Evolutionary conservation across 1,140 invertebrate genomes (phyloP), one percentile per base, ranked within the genome.

Genomic region (Bombus sibiricus): DNA sequence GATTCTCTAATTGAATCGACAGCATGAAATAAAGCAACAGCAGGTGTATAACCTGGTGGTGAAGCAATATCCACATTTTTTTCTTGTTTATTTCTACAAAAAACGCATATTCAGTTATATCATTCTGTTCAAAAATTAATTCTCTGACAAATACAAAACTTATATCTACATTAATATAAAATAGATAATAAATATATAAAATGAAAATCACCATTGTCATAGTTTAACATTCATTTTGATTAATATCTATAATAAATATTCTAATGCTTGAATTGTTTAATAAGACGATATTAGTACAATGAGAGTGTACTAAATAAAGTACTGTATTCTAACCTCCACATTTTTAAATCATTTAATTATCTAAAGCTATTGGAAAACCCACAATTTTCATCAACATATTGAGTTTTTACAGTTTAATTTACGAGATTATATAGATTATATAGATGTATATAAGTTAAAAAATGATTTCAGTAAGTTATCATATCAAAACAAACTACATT

Each of bases 11-110:
- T 97, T 5, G 97, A 97, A 53, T 97, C 96, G 94, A 98, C 98
- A 59, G 96, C 97, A 86, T 97, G 97, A 90, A 96, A 96, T 71
- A 97, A 96, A 80, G 96, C 96, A 15, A 96, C 96, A 25, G 97
- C 96, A 77, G 97, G 96, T 94, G 97, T 98, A 87, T 97, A 99
- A 22, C 98, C 98, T 57, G 98, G 98, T 47, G 98, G 98, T 47
- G 97, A 96, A 10, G 97, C 95, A 75, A 98, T 93, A 86, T 96
- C 96, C 32, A 83, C 53, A 81, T 77, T 90, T 88, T 92, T 95
- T 25, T 96, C 95, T 68, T 93, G 92, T 90, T 95, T 96, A 75
- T 83, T 93, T 88, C 95, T 96, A 64, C 37, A 86, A 92, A 88
- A 78, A 73, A 71, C 85, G n/a, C 34, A 81, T 59, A 59, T 13